A percentile compares a stretch with the other conserved stretches of the same genome.
phyloP scores from a whole-genome alignment of 2,113 vertebrate genomes.

The Fukomys damarensis region DNA sequence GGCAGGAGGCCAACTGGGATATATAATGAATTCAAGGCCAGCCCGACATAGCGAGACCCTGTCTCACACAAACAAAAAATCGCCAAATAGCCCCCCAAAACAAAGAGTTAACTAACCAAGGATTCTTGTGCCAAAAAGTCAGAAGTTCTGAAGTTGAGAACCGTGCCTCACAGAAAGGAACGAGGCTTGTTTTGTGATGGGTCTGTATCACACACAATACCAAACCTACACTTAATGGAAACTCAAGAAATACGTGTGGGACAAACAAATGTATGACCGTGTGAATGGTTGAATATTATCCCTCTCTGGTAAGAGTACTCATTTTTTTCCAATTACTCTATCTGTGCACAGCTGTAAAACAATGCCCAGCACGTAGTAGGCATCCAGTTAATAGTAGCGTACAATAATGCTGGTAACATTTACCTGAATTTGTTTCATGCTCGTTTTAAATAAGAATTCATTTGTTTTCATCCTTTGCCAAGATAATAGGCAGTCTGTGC shows the following conservation, averaged over 20 bases:
- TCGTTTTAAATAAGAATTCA: constrained; percentile 67
- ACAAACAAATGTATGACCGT: background rate
- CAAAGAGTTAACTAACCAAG: background rate
- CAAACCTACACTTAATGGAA: background rate
- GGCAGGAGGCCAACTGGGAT: background rate
- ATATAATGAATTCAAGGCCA: background rate
- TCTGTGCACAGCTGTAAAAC: background rate
- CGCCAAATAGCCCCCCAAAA: background rate
- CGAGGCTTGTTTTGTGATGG: background rate
- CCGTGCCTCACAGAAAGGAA: background rate
- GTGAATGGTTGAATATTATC: background rate
- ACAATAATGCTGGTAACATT: background rate
- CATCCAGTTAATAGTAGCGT: constrained; percentile 43
- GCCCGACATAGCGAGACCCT: background rate
- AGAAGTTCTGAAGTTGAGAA: background rate
- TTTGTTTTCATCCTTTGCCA: constrained; percentile 80
- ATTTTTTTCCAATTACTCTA: background rate
- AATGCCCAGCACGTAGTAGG: constrained; percentile 65
- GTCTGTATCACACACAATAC: background rate
- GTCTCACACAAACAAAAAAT: background rate
- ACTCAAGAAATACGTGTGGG: background rate
- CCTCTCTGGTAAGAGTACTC: background rate
- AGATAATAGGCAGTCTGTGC: constrained; percentile 77
- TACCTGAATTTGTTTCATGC: constrained; percentile 72
- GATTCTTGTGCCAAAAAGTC: background rate